phyloP scores from a whole-genome alignment of 1,140 invertebrate species.

The Penaeus vannamei region DNA sequence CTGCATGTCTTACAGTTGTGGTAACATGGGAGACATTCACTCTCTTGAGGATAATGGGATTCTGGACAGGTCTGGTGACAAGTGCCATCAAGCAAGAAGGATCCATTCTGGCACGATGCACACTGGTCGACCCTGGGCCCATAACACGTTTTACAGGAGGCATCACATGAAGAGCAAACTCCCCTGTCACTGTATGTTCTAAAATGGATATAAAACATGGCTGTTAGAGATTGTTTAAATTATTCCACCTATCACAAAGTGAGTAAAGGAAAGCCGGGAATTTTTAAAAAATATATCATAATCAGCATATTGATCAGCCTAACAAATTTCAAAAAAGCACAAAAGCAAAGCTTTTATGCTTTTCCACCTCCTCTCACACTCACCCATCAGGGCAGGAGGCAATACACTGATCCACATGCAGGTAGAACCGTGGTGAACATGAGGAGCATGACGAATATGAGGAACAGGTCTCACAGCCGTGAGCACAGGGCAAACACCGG shows the following conservation, averaged over 20 bases:
- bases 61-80: slow-evolving; percentile 88
- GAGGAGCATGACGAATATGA: slow-evolving; percentile 80
- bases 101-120: slow-evolving; percentile 83
- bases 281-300: too few species aligned
- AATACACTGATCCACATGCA: slow-evolving; percentile 86
- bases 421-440: slow-evolving; percentile 80
- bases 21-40: slow-evolving; percentile 80
- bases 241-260: too few species aligned
- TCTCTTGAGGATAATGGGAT: slow-evolving; percentile 85
- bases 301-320: too few species aligned
- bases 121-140: slow-evolving; percentile 86
- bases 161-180: slow-evolving; percentile 84
- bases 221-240: background rate
- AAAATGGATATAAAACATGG: slow-evolving; percentile 59
- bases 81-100: slow-evolving; percentile 84
- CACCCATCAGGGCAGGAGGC: slow-evolving; percentile 76
- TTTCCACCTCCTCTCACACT: slow-evolving; percentile 4
- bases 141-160: slow-evolving; percentile 86
- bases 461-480: slow-evolving; percentile 46
- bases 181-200: slow-evolving; percentile 89
- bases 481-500: slow-evolving; percentile 44
- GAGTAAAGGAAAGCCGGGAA: too few species aligned
- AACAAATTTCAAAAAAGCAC: too few species aligned
- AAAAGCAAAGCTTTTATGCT: too few species aligned
- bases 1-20: slow-evolving; percentile 80